Base-by-base conservation (phyloP, 37 sponge, comb jelly and placozoan species). In the Halichondria panicea region DNA sequence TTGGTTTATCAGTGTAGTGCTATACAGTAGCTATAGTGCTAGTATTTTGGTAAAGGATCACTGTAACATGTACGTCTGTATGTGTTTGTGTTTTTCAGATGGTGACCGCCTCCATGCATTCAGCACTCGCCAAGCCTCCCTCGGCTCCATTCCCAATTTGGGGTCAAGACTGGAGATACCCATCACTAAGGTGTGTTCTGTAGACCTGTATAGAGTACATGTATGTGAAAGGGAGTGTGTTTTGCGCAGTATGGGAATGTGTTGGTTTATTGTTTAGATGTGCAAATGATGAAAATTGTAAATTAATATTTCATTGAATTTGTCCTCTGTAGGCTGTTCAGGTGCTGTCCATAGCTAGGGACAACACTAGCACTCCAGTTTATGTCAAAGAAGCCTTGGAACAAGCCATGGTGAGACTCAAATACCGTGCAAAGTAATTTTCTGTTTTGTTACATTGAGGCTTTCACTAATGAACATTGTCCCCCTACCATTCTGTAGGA, bases 371-470 rank as follows among this genome's bases (percentile, higher is more conserved):
- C n/a, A 59, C 48, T 36, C 75, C 83, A 40, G 43, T 25, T 11
- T 41, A 66, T 9, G 48, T 82, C 53, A 82, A 31, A 46, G 83
- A 82, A 40, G 52, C 74, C 1, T 56, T 82, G 1, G 83, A 82
- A 33, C 62, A 65, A 21, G 65, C 67, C 31, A 56, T 82, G 33
- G 83, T 82, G 27, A 55, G 68, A 57, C 15, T 45, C 4, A 12
- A 21, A 27, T 31, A 33, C 19, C 21, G 65, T 5, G 39, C 33
- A n/a, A n/a, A 37, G 24, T 21, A 31, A 8, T 36, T 37, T 18
- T 64, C 27, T 64, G 22, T 5, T n/a, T n/a, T n/a, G n/a, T n/a
- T n/a, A n/a, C n/a, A n/a, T 66, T 19, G 22, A 21, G 13, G 15
- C 15, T 15, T 48, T 48, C 52, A 48, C 15, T 48, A 48, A 18